A percentile compares a stretch with the other conserved stretches of the same genome.
These are phyloP conservation scores for Schlechtendalia chinensis DNA, from an alignment of 1,140 invertebrate genomes.

Conservation along the genomic window DNA sequence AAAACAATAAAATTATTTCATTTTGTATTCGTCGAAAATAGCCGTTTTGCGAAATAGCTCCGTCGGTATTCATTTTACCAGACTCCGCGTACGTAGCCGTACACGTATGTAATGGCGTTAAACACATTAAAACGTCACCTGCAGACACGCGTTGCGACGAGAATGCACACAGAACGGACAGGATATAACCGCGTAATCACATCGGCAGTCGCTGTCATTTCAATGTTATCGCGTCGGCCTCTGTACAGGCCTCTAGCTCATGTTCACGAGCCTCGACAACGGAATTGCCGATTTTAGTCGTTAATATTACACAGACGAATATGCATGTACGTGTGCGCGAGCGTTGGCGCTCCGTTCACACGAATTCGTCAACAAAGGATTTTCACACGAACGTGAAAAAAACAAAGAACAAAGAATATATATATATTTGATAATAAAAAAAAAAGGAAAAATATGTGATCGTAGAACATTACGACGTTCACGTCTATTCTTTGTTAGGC, in stretches of 20 bases:
- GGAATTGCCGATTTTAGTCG: background rate
- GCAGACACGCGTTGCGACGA: background rate
- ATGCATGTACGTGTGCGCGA: too few relatives aligned
- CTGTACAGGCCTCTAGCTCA: background rate
- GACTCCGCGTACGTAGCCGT: background rate
- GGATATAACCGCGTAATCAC: background rate
- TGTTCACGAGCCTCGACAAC: conserved; percentile 5
- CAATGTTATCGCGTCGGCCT: conserved; percentile 6
- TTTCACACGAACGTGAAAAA: too few relatives aligned
- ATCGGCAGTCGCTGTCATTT: background rate
- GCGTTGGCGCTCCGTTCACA: too few relatives aligned
- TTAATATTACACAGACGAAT: conserved; percentile 3
- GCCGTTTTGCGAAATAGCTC: background rate
- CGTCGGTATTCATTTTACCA: background rate
- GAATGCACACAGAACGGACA: too few relatives aligned
- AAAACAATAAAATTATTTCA: too few relatives aligned
- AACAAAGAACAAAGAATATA: too few relatives aligned
- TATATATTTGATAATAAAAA: too few relatives aligned
- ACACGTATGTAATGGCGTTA: background rate
- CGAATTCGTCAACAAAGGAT: too few relatives aligned
- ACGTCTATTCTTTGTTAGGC: too few relatives aligned
- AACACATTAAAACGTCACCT: background rate
- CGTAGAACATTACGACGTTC: too few relatives aligned
- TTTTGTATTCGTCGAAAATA: too few relatives aligned
- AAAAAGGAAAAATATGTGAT: too few relatives aligned